Conservation (phyloP, 1,140 invertebrate genomes). For the Drosophila lini region DNA sequence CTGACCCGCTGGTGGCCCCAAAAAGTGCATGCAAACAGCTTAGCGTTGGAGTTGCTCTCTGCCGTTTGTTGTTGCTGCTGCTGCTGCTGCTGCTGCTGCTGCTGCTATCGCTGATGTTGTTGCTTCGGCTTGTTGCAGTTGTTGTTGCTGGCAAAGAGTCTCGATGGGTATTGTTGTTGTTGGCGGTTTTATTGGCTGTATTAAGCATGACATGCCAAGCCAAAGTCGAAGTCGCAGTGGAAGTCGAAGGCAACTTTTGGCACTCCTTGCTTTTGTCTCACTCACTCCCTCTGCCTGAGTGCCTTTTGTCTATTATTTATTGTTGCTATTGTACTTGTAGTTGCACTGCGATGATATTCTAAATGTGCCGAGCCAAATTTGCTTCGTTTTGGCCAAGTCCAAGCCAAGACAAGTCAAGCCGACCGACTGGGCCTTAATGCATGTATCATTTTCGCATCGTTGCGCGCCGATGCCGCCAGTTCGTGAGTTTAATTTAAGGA, state of each 20-base stretch:
- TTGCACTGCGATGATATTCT: slow-evolving; percentile 76
- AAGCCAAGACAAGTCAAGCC: slow-evolving; percentile 28
- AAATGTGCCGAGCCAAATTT: slow-evolving; percentile 80
- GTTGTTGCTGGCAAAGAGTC: slow-evolving; percentile 41
- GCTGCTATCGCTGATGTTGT: slow-evolving; percentile 19
- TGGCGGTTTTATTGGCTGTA: slow-evolving; percentile 78
- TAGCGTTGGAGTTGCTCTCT: slow-evolving; percentile 58
- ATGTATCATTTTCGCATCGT: slow-evolving; percentile 82
- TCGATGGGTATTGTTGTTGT: slow-evolving; percentile 49
- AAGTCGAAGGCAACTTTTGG: slow-evolving; percentile 47
- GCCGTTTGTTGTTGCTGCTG: slow-evolving; percentile 26
- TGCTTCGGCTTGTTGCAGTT: slow-evolving; percentile 23
- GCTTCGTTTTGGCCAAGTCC: slow-evolving; percentile 75
- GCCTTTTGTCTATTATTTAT: slow-evolving; percentile 61
- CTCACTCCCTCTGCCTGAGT: slow-evolving; percentile 4
- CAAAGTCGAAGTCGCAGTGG: slow-evolving; percentile 55
- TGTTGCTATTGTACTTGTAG: slow-evolving; percentile 34
- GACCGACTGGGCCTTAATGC: slow-evolving; percentile 64
- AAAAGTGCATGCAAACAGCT: slow-evolving; percentile 76
- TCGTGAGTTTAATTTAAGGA: slow-evolving; percentile 82
- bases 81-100: slow-evolving; percentile 27
- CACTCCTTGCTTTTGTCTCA: slow-evolving; percentile 74
- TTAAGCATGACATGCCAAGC: slow-evolving; percentile 77
- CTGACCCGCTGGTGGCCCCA: slow-evolving; percentile 80
- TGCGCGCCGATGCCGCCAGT: slow-evolving; percentile 56